Conservation (phyloP, 2,113 vertebrate genomes). For the Ceuthmochares aereus region DNA sequence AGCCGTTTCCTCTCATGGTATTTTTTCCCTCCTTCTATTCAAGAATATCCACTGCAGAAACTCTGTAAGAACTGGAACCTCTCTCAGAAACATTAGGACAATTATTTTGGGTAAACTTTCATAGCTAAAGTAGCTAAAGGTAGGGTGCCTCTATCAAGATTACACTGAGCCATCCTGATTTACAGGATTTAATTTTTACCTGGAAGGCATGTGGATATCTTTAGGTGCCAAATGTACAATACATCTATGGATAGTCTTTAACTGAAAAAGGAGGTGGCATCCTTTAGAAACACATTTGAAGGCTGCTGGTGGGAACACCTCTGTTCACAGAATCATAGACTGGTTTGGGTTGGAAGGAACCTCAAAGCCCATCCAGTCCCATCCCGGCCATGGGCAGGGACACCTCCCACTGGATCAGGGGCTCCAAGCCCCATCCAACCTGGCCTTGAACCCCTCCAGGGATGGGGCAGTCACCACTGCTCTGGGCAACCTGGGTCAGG, state of each 20-base stretch:
- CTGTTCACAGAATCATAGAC: too few relatives aligned
- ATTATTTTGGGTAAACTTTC: not conserved
- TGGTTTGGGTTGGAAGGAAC: too few relatives aligned
- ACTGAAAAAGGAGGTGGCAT: not conserved
- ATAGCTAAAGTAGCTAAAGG: not conserved
- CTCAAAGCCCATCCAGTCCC: too few relatives aligned
- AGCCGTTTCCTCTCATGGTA: not conserved
- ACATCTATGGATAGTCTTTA: accelerated
- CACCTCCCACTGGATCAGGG: too few relatives aligned
- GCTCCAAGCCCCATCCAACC: too few relatives aligned
- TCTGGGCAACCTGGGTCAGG: too few relatives aligned
- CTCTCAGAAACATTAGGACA: accelerated
- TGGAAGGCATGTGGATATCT: accelerated
- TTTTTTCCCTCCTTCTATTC: accelerated
- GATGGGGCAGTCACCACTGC: too few relatives aligned
- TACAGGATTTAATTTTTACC: too few relatives aligned
- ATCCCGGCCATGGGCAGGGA: too few relatives aligned
- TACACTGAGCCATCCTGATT: too few relatives aligned
- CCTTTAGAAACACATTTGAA: not conserved
- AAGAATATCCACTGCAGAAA: not conserved
- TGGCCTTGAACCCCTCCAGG: too few relatives aligned
- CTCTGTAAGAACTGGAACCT: accelerated
- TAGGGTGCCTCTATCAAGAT: accelerated
- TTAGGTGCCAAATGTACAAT: accelerated
- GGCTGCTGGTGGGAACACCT: not conserved